These are phyloP conservation scores for Proteles cristata DNA, from an alignment of 2,113 vertebrate species.

Conservation along the genomic window DNA sequence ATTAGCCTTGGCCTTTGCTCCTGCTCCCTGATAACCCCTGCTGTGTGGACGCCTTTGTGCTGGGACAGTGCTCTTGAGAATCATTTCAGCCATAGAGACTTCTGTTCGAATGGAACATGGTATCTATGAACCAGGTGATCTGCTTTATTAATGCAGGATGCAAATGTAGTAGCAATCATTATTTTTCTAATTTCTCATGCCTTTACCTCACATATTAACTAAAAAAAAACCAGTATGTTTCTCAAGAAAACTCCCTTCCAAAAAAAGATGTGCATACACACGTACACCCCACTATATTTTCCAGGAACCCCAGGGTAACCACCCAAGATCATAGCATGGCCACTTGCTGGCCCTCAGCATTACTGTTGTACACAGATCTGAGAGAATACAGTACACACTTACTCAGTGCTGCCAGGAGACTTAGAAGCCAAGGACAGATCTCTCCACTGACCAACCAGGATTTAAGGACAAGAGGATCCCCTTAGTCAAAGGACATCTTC, in stretches of 20 bases:
- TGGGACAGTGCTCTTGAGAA: neutral
- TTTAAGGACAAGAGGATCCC: neutral
- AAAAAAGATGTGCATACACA: neutral
- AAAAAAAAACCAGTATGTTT: neutral
- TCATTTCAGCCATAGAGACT: neutral
- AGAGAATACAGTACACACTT: neutral
- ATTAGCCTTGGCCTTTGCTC: neutral
- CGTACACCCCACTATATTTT: neutral
- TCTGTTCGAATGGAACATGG: neutral
- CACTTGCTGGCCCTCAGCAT: neutral
- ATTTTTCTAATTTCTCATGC: neutral
- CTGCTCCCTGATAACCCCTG: neutral
- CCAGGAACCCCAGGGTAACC: neutral
- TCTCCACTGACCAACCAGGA: neutral
- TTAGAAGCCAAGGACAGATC: neutral
- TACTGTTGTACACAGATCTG: accelerated
- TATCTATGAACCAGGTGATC: neutral
- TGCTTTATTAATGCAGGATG: neutral
- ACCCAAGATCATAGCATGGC: neutral
- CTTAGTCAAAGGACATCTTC: neutral
- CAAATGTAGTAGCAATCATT: neutral
- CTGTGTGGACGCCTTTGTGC: accelerated
- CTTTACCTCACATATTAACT: neutral
- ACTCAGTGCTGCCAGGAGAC: neutral
- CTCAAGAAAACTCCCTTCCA: neutral